phyloP scores from a whole-genome alignment of 35 echinoderm and acorn worm genomes.

The Apostichopus japonicus region DNA sequence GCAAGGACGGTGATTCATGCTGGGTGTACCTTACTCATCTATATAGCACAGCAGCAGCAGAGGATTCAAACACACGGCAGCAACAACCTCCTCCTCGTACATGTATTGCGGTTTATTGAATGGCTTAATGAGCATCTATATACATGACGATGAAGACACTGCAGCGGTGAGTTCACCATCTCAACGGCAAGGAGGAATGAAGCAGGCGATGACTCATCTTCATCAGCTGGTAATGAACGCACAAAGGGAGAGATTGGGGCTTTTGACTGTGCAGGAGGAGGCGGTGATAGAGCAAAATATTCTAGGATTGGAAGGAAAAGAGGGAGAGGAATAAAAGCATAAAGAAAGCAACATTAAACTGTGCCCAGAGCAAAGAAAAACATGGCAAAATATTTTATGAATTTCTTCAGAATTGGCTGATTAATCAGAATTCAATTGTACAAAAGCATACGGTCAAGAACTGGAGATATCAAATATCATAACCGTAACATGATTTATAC shows the following conservation, averaged over 20 bases:
- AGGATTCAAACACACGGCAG: neutral
- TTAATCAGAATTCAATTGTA: no score
- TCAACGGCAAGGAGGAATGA: neutral
- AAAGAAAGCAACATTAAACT: no score
- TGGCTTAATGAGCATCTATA: constrained; percentile 9
- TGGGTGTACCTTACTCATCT: constrained; percentile 16
- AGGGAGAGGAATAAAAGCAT: no score
- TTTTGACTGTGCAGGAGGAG: no score
- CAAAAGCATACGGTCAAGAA: no score
- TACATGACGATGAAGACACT: neutral
- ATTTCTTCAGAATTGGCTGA: no score
- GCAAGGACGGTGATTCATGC: constrained; percentile 13
- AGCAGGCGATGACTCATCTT: constrained; percentile 2
- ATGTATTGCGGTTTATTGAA: neutral
- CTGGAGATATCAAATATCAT: no score
- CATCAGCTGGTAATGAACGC: constrained; percentile 34
- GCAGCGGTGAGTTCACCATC: neutral
- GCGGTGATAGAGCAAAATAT: no score
- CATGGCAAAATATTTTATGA: no score
- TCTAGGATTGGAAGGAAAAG: no score
- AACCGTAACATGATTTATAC: no score
- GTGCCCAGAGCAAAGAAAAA: no score
- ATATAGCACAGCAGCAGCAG: neutral
- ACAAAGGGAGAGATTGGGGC: constrained; percentile 14
- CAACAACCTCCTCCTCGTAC: neutral